phyloP scores from a whole-genome alignment of 2,797 vertebrate species.

The Hozukius guyotensis region DNA sequence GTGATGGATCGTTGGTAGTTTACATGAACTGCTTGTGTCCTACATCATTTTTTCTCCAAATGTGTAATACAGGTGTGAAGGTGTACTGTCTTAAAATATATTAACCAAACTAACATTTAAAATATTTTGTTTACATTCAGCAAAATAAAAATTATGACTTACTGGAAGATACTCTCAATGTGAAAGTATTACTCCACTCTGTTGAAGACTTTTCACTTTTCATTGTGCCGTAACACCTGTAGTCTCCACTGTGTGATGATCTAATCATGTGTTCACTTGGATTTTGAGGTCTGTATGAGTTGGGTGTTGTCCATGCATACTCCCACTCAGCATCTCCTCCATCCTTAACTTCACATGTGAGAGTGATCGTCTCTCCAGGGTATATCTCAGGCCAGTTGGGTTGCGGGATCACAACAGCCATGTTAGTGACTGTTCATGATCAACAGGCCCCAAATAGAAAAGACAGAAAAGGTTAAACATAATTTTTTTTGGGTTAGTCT shows the following conservation, averaged over 20 bases:
- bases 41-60: too few species aligned
- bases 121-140: not conserved
- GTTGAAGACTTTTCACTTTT: not conserved
- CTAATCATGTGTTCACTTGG: not conserved
- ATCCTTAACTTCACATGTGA: not conserved
- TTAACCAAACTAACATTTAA: not conserved
- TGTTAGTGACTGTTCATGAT: not conserved
- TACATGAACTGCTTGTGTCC: not conserved
- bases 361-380: not conserved
- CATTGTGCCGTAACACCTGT: slow-evolving; percentile 35
- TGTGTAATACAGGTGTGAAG: too few species aligned
- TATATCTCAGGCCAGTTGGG: not conserved
- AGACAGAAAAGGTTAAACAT: not conserved
- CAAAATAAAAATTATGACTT: too few species aligned
- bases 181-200: not conserved
- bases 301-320: not conserved
- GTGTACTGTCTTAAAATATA: not conserved
- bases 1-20: not conserved
- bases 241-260: not conserved
- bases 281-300: not conserved
- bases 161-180: too few species aligned
- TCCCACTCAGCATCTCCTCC: not conserved
- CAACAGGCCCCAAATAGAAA: not conserved
- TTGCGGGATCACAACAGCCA: not conserved
- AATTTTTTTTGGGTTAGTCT: not conserved